A percentile compares a stretch with the other conserved stretches of the same genome.
Evolutionary conservation across 2,888 invertebrate genomes (phyloP).

Genomic region (Oeneis ivallda): DNA sequence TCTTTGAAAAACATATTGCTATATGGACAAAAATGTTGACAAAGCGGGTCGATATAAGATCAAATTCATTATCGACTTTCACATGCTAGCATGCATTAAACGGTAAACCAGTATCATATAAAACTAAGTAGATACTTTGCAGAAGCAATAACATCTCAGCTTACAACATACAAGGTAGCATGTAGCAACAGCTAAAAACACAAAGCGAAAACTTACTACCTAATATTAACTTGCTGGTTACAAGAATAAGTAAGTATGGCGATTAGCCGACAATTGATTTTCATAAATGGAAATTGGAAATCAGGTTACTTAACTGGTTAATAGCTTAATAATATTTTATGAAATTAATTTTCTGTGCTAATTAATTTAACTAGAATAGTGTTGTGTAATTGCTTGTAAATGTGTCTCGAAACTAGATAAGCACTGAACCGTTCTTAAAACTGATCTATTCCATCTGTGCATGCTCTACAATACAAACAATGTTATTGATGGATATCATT

Average conservation of each 20-base stretch:
- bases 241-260: neutral
- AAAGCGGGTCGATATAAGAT: conserved; percentile 32
- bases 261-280: conserved; percentile 1
- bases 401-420: conserved; percentile 28
- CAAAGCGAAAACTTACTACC: too few relatives aligned
- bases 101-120: neutral
- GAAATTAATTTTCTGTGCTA: conserved; percentile 30
- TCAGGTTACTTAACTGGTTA: conserved; percentile 22
- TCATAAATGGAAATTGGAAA: conserved; percentile 9
- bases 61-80: conserved; percentile 37
- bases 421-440: conserved; percentile 28
- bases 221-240: neutral
- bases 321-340: conserved; percentile 24
- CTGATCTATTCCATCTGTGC: too few relatives aligned
- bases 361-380: conserved; percentile 26
- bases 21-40: conserved; percentile 14
- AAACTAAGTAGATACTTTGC: neutral
- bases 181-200: too few relatives aligned
- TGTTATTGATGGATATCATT: conserved; percentile 8
- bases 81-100: conserved; percentile 16
- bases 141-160: neutral
- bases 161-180: neutral
- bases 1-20: neutral
- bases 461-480: neutral
- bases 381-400: conserved; percentile 29